Evolutionary conservation across 23 tunicate species (phyloP), one percentile per base, ranked within the genome.

Genomic region (Ciona savignyi): DNA sequence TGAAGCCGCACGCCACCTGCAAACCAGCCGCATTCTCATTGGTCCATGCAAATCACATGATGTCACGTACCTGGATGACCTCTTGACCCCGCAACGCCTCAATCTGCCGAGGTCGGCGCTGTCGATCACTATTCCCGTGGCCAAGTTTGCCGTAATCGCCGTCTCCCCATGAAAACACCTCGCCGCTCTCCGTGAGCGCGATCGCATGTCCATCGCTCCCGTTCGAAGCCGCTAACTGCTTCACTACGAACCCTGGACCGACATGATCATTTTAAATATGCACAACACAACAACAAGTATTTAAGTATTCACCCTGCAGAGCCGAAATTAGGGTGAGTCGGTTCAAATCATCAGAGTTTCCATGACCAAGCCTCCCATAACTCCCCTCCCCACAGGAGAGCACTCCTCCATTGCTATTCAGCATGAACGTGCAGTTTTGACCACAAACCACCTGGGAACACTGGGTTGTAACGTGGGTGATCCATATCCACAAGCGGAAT

Each of bases 121-220:
- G 98, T 85, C 98, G 62, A 76, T 93, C 98, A 66, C 93, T 86
- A 74, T 93, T 93, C 0, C 98, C 98, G 65, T 93, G 98, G 23
- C 98, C 98, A 77, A 93, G 78, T 66, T 93, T 93, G 22, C 98
- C 98, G 67, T 93, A 93, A 70, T 93, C 98, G 0, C 98, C 98
- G 78, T 93, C 98, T 23, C 99, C 99, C 99, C 99, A 94, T 1
- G 74, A 73, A 75, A 74, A 94, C 0, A 94, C 99, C 23, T 71
- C 34, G 0, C 63, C 81, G 27, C 83, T 51, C 3, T 83, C 70
- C 23, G 89, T 87, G 15, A 94, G 77, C 23, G 86, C 99, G 0
- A 94, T 63, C 0, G 87, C 79, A 66, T 94, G 93, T 48, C 87
- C 99, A 26, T 82, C 77, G 0, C 99, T 81, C 24, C 98, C 98